Conservation (phyloP, 2,113 vertebrate species). For the Gopherus flavomarginatus region DNA sequence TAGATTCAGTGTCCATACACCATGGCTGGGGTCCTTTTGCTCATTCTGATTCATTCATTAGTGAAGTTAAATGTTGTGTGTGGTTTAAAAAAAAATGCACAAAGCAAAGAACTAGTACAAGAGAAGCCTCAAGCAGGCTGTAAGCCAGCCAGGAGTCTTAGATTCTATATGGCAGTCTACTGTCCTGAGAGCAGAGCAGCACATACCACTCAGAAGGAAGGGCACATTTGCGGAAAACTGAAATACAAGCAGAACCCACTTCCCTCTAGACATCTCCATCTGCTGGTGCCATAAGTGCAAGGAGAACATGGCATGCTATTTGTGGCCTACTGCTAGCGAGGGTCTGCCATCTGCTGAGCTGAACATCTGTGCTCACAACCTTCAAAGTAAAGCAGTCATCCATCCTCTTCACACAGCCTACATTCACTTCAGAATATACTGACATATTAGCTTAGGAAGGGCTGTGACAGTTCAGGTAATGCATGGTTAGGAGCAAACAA, state of each 20-base stretch:
- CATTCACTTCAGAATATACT: background rate
- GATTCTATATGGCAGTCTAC: background rate
- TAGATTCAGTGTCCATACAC: background rate
- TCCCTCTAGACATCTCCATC: slow-evolving; percentile 37
- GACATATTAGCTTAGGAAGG: background rate
- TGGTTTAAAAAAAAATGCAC: background rate
- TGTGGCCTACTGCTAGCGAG: slow-evolving; percentile 42
- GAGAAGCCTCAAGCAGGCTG: background rate
- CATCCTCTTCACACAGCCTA: slow-evolving; percentile 32
- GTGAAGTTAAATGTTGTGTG: background rate
- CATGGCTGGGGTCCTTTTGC: background rate
- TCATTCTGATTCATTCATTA: background rate
- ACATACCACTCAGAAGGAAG: background rate
- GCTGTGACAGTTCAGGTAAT: background rate
- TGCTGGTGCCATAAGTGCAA: background rate
- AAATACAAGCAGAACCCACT: background rate
- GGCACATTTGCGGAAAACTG: background rate
- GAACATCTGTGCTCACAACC: slow-evolving; percentile 45
- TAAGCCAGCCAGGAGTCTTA: background rate
- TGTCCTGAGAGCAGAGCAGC: background rate
- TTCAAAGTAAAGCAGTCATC: slow-evolving; percentile 7
- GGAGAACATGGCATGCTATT: background rate
- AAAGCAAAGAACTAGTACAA: background rate
- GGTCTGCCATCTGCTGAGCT: slow-evolving; percentile 57
- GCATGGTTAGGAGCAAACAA: background rate